These are phyloP conservation scores for Streptopelia turtur DNA, from an alignment of 2,797 vertebrate species.

Conservation along the genomic window DNA sequence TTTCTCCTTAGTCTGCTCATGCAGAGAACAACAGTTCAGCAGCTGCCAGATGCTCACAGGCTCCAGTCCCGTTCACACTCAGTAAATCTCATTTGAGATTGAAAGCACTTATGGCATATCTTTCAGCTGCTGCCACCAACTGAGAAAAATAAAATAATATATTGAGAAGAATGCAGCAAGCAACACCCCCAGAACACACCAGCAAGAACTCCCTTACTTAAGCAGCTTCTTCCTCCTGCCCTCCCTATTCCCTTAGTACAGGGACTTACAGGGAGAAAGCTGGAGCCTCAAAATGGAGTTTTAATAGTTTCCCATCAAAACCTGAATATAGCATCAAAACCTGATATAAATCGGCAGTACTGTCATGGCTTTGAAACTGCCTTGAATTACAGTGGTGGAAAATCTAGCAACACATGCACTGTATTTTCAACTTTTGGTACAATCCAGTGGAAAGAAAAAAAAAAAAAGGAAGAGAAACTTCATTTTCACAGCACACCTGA, in stretches of 20 bases:
- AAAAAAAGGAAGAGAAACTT: neutral
- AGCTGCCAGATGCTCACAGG: neutral
- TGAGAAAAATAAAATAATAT: neutral
- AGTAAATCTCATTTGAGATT: neutral
- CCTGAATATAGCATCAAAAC: neutral
- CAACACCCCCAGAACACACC: neutral
- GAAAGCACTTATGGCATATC: neutral
- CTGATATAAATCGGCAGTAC: neutral
- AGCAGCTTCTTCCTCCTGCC: neutral
- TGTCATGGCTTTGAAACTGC: neutral
- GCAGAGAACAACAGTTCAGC: neutral
- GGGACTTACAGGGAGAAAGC: neutral
- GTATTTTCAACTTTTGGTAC: neutral
- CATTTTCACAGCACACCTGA: conserved; percentile 31
- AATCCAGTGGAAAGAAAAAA: neutral
- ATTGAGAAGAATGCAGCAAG: neutral
- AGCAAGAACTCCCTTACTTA: neutral
- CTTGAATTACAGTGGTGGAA: neutral
- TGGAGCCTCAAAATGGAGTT: neutral
- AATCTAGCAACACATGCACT: neutral
- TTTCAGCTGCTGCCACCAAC: neutral
- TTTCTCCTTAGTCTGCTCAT: accelerated
- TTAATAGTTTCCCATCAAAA: neutral
- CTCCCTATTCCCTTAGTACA: neutral
- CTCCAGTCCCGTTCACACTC: neutral